Conservation (phyloP, 2,888 invertebrate species). For the Nineta flava region DNA sequence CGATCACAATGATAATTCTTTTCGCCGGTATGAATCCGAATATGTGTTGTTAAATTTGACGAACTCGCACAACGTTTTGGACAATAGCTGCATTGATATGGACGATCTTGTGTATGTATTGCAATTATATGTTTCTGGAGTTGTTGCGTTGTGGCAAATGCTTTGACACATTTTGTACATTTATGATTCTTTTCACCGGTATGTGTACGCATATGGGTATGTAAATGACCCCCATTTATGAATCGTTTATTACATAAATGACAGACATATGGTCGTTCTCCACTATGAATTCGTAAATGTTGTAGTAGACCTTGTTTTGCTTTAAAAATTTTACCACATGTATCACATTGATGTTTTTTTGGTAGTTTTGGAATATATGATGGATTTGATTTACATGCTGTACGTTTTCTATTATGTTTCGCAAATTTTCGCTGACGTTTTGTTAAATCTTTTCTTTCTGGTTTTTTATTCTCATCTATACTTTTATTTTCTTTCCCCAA, state of each 20-base stretch:
- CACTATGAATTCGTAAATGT: constrained; percentile 28
- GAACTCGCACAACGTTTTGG: constrained; percentile 27
- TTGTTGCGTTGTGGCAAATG: constrained; percentile 28
- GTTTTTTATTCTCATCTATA: background rate
- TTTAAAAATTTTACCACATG: constrained; percentile 26
- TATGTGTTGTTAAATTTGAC: constrained; percentile 27
- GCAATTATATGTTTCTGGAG: constrained; percentile 27
- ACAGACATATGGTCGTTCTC: constrained; percentile 27
- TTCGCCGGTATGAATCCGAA: constrained; percentile 28
- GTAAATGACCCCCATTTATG: constrained; percentile 27
- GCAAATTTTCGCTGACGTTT: background rate
- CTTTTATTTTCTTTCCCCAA: background rate
- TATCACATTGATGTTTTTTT: constrained; percentile 26
- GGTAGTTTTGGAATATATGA: background rate
- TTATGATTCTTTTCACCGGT: constrained; percentile 29
- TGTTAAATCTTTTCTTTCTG: background rate
- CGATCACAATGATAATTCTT: constrained; percentile 27
- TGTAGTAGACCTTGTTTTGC: constrained; percentile 27
- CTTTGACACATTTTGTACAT: constrained; percentile 27
- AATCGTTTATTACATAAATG: constrained; percentile 28
- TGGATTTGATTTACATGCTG: background rate
- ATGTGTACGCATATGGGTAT: constrained; percentile 29
- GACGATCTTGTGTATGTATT: constrained; percentile 26
- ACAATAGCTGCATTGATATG: constrained; percentile 27
- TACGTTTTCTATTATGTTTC: background rate